Base-by-base conservation (phyloP, 2,888 invertebrate genomes). In the Carabus problematicus region DNA sequence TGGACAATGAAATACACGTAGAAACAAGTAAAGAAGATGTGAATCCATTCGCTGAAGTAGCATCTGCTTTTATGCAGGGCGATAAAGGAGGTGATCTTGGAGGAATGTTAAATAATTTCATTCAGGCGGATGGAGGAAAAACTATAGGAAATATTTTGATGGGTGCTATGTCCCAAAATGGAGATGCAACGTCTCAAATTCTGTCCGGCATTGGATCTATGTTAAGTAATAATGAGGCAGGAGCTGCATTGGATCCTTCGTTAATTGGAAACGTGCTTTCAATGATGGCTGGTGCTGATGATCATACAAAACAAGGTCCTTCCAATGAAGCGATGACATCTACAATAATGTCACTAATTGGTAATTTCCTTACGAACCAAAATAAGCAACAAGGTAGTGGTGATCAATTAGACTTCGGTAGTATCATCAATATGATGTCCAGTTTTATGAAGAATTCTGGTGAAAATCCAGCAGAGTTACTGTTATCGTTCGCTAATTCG, bases 21-120 rank as follows among this genome's bases (percentile, higher is more conserved):
- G 77, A 76, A 75, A 81, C 76, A 74, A 84, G 81, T 18, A 82
- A 82, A 39, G 87, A 86, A 71, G 85, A 86, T 45, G 82, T 87
- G 0, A 88, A 85, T 76, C 89, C 89, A 0, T 84, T 92, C 61
- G 77, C 91, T 73, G 90, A 92, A 73, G 85, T 90, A 70, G 91
- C 91, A 0, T 86, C 89, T 1, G 84, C 88, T 14, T 85, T 93
- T 66, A 83, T 92, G 49, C 87, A 89, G 75, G 79, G 82, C 45
- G 82, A 84, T 8, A 85, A 85, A 0, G 78, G 87, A 56, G 86
- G 85, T 0, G 87, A 86, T 1, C 81, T 92, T 0, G 90, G 90
- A 0, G 87, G 86, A 8, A 82, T 92, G 56, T 83, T 92, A 8
- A 89, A 88, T 0, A 86, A 84, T 40, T 84, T 93, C 58, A 86